Base-by-base conservation (phyloP, 1,140 invertebrate genomes). In the Drosophila trapezifrons region DNA sequence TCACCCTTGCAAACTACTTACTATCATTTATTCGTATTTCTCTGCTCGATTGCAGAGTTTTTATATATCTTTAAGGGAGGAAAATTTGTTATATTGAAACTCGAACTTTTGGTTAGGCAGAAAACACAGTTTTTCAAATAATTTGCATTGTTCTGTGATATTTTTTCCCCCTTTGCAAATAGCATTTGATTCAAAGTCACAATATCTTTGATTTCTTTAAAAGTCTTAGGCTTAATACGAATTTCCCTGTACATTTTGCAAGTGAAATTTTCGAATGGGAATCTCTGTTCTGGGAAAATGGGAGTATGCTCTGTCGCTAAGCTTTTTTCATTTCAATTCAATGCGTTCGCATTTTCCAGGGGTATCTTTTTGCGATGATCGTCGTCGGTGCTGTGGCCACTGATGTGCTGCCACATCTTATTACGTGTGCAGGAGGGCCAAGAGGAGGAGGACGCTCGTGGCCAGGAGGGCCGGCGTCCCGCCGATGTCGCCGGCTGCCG, bases 401-500 rank as follows among this genome's bases (percentile, higher is more conserved):
- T 18, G 4, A 27, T 42, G 12, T 17, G 49, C 59, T n/a, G 0
- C 4, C 32, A 22, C 60, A 52, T 37, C 27, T 74, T 82, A 75
- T 78, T 83, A 70, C 70, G 70, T 79, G 49, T 18, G 45, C 25
- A 40, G 6, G 17, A 4, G 40, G 72, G 38, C 45, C 15, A 86
- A 35, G 4, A 79, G 47, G 47, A 87, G 55, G 2, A 35, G 51
- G 13, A 54, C 15, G 29, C 29, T 20, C 8, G 32, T 32, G 63
- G 32, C 37, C 27, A 86, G 43, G 18, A 74, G 35, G 20, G 71
- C 37, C 1, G 43, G 43, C 12, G 2, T 17, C 3, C 43, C 52
- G 17, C 57, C 40, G 15, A 46, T 18, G 25, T n/a, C 29, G 32
- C 64, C 46, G 15, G 83, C 90, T 51, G 80, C 72, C 46, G 87